Conservation (phyloP, 2,888 invertebrate genomes). For the Scelioninae gen. 2 region DNA sequence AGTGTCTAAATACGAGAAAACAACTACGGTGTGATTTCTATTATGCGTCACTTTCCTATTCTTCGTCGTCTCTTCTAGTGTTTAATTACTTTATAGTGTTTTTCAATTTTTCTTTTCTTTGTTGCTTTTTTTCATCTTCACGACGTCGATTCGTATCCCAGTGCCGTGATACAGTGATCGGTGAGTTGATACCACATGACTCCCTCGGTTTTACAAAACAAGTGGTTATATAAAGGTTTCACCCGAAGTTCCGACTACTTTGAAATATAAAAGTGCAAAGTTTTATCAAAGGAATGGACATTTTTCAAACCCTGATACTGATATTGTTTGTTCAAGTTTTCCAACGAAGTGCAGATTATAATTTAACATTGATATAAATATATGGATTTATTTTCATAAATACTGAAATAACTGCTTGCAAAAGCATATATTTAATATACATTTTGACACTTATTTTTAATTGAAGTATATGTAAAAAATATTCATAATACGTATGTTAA, state of each 20-base stretch:
- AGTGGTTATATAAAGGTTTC: slow-evolving; percentile 31
- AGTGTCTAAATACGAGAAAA: slow-evolving; percentile 70
- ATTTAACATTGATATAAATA: slow-evolving; percentile 11
- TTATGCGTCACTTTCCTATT: slow-evolving; percentile 45
- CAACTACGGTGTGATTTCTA: slow-evolving; percentile 54
- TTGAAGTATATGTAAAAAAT: neutral
- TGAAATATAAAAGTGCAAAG: slow-evolving; percentile 59
- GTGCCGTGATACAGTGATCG: slow-evolving; percentile 48
- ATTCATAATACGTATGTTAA: too few relatives aligned
- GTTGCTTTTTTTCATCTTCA: slow-evolving; percentile 17
- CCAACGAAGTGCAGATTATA: slow-evolving; percentile 7
- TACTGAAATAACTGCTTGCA: slow-evolving; percentile 9
- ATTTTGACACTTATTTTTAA: slow-evolving; percentile 3
- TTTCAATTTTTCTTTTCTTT: slow-evolving; percentile 7
- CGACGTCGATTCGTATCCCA: slow-evolving; percentile 48
- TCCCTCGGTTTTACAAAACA: slow-evolving; percentile 42
- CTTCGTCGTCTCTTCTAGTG: slow-evolving; percentile 10
- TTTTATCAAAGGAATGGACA: slow-evolving; percentile 53
- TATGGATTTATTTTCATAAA: slow-evolving; percentile 6
- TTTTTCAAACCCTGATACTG: slow-evolving; percentile 42
- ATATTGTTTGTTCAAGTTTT: slow-evolving; percentile 20
- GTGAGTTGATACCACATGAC: slow-evolving; percentile 31
- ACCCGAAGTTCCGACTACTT: slow-evolving; percentile 46
- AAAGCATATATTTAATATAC: slow-evolving; percentile 6
- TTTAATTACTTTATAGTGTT: slow-evolving; percentile 15